These are phyloP conservation scores for Bubalus kerabau DNA, from an alignment of 2,113 vertebrate species.

Conservation along the genomic window DNA sequence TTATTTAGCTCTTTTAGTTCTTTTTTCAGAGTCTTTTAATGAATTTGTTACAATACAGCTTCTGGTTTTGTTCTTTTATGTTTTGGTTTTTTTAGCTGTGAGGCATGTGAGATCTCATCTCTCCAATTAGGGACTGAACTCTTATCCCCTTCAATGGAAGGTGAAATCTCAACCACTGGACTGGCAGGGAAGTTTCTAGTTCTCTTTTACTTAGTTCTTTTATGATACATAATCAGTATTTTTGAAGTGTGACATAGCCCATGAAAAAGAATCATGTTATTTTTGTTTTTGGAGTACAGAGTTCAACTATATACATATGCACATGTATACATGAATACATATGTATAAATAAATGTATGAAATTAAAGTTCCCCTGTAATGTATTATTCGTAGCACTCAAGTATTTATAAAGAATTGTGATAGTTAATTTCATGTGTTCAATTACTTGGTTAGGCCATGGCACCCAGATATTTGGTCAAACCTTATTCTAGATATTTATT, in stretches of 20 bases:
- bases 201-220: not conserved
- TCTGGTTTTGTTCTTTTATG: not conserved
- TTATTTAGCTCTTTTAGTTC: not conserved
- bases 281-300: not conserved
- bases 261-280: not conserved
- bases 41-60: not conserved
- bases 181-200: not conserved
- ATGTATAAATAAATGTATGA: not conserved
- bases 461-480: not conserved
- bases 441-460: not conserved
- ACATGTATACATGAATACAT: not conserved
- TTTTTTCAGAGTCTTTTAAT: not conserved
- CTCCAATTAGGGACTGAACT: not conserved
- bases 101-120: not conserved
- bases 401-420: not conserved
- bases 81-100: not conserved
- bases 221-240: not conserved
- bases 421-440: not conserved
- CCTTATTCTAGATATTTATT: not conserved
- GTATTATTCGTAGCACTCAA: not conserved
- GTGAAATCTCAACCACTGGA: not conserved
- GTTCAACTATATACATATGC: not conserved
- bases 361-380: not conserved
- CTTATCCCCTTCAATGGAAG: not conserved
- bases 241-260: not conserved